Evolutionary conservation across 2,888 invertebrate species (phyloP), one percentile per base, ranked within the genome.

Genomic region (Leucophora obtusa): DNA sequence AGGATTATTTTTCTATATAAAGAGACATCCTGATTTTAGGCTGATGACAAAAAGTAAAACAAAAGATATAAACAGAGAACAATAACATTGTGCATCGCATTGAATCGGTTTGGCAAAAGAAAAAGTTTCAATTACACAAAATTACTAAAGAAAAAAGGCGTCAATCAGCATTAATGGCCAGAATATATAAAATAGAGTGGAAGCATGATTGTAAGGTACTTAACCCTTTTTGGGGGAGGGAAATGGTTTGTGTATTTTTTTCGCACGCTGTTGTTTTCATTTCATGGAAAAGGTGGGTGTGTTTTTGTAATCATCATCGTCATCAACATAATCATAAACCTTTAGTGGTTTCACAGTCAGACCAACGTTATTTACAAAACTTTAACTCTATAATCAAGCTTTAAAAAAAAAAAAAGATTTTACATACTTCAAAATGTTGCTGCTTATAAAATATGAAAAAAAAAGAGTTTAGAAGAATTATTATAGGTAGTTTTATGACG

Each of bases 91-190:
- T 71, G 71, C 53, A 59, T 38, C 28, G 28, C 33, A 59, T 21
- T 54, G 21, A 65, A 79, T 69, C 73, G 63, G 58, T 73, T 65
- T 63, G 62, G 71, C 56, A 77, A 70, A 81, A 65, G 60, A 74
- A 63, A 81, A 77, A 81, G 81, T 81, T 81, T 81, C 81, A 81
- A 77, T 81, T 81, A 81, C 81, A 77, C 81, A 70, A 81, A 81
- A 81, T 77, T 81, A 74, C 81, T 69, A 50, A 1, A 28, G 28
- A 28, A 68, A 74, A 73, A 77, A 81, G 81, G 77, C 81, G 81
- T 81, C 77, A 81, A 81, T 81, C 81, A 81, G 81, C 70, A 70
- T 77, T 81, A 81, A 81, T 81, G 73, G 70, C 70, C 77, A 73
- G 66, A 73, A 81, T 77, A 56, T 74, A 73, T 68, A 60, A 60